These are phyloP conservation scores for Pseudomyrmex flavicornis DNA, from an alignment of 1,140 invertebrate genomes.

Conservation along the genomic window DNA sequence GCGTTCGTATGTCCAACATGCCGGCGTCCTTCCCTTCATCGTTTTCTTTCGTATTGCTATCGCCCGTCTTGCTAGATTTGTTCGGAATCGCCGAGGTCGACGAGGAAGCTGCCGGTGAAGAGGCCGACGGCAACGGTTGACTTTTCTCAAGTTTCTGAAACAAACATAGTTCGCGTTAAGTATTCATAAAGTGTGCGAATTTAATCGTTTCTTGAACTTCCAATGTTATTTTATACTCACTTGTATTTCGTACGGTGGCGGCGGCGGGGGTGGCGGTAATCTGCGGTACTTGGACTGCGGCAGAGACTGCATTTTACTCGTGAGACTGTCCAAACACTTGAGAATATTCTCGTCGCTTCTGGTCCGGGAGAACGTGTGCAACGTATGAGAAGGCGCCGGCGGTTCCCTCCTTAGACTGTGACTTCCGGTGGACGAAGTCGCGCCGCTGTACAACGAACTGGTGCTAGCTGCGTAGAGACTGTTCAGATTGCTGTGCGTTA, in stretches of 20 bases:
- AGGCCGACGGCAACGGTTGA: conserved; percentile 80
- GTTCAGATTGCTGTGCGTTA: conserved; percentile 77
- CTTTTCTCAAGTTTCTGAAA: conserved; percentile 82
- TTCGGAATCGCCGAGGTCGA: conserved; percentile 62
- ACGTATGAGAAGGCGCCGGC: conserved; percentile 84
- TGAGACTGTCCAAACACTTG: conserved; percentile 86
- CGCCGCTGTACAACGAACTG: conserved; percentile 85
- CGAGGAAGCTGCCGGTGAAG: conserved; percentile 52
- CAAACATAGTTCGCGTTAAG: conserved; percentile 5
- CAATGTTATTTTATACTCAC: conserved; percentile 63
- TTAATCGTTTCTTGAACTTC: background rate
- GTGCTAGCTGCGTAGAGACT: conserved; percentile 83
- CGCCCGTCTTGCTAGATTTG: conserved; percentile 6
- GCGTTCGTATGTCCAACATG: conserved; percentile 91
- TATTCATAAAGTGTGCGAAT: background rate
- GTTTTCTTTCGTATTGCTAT: conserved; percentile 53
- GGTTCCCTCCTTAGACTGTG: conserved; percentile 85
- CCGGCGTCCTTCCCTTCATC: conserved; percentile 79
- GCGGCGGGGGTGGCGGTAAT: conserved; percentile 90
- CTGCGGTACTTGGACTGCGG: conserved; percentile 87
- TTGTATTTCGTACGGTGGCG: conserved; percentile 88
- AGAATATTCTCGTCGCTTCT: conserved; percentile 92
- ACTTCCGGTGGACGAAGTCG: conserved; percentile 83
- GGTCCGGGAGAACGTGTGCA: conserved; percentile 87
- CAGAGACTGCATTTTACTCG: conserved; percentile 79